phyloP scores from a whole-genome alignment of 2,888 invertebrate species.

The Cordilura impudica region DNA sequence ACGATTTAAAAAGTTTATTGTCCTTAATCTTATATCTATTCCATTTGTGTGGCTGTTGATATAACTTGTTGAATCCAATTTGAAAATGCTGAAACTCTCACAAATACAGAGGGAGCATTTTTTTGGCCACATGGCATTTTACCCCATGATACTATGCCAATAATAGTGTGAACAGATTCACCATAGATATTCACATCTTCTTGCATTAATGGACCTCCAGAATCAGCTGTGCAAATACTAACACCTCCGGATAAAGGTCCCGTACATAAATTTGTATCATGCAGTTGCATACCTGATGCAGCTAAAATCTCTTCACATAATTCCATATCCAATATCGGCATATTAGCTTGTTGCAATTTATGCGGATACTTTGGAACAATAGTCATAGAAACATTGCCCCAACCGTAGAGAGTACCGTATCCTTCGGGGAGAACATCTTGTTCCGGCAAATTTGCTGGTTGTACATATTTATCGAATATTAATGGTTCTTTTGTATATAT shows the following conservation, averaged over 20 bases:
- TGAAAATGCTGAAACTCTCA: constrained; percentile 78
- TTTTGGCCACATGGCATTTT: constrained; percentile 77
- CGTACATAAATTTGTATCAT: constrained; percentile 76
- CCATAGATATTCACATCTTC: constrained; percentile 61
- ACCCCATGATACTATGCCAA: constrained; percentile 80
- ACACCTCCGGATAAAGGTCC: constrained; percentile 75
- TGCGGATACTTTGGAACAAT: constrained; percentile 73
- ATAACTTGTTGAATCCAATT: constrained; percentile 76
- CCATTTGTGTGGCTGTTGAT: constrained; percentile 67
- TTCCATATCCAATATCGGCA: constrained; percentile 73
- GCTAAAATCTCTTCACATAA: constrained; percentile 73
- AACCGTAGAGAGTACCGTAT: constrained; percentile 74
- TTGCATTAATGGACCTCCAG: constrained; percentile 76
- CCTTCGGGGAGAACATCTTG: constrained; percentile 70
- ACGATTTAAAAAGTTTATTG: not conserved
- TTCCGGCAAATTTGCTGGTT: constrained; percentile 72
- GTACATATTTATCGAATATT: constrained; percentile 70
- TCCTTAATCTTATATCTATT: constrained; percentile 56
- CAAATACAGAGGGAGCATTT: constrained; percentile 79
- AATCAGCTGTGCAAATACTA: constrained; percentile 76
- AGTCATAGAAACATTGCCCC: constrained; percentile 76
- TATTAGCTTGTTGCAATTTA: constrained; percentile 71
- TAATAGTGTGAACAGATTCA: constrained; percentile 68
- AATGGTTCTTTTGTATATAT: constrained; percentile 73
- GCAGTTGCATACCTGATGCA: constrained; percentile 70